Evolutionary conservation across 2,888 invertebrate species (phyloP).

Genomic region (Andrena chrysosceles): DNA sequence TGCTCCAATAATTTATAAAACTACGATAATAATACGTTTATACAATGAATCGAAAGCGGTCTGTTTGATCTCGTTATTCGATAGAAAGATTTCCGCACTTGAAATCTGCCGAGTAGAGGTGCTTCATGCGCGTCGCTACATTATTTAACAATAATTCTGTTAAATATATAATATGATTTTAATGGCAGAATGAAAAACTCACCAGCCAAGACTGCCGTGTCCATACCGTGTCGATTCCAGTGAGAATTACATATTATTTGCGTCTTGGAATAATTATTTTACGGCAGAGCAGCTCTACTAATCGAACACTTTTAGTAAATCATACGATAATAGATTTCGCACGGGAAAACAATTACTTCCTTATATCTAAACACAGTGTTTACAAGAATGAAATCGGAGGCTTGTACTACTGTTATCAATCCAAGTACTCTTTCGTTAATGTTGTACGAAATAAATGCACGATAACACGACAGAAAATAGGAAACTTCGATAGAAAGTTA

Average conservation of each 20-base stretch:
- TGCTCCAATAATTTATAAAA: conserved; percentile 4
- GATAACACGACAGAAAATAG: background rate
- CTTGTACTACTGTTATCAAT: conserved; percentile 66
- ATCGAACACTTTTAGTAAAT: conserved; percentile 23
- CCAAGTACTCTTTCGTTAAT: conserved; percentile 12
- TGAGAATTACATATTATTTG: conserved; percentile 60
- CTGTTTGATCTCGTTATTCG: background rate
- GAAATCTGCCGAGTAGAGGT: background rate
- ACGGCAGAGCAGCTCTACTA: background rate
- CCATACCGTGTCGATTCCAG: conserved; percentile 64
- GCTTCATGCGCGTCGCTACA: background rate
- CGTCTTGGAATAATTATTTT: conserved; percentile 8
- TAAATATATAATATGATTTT: conserved; percentile 45
- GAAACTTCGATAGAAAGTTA: background rate
- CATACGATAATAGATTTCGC: conserved; percentile 19
- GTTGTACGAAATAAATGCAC: background rate
- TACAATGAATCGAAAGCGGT: conserved; percentile 1
- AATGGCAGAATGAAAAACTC: conserved; percentile 67
- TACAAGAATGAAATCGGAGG: conserved; percentile 70
- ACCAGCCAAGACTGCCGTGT: conserved; percentile 64
- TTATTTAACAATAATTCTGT: conserved; percentile 34
- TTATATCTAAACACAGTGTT: conserved; percentile 69
- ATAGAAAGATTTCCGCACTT: background rate
- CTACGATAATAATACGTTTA: conserved; percentile 26
- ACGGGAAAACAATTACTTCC: conserved; percentile 53